Conservation (phyloP, 2,113 vertebrate genomes). For the Orycteropus afer region DNA sequence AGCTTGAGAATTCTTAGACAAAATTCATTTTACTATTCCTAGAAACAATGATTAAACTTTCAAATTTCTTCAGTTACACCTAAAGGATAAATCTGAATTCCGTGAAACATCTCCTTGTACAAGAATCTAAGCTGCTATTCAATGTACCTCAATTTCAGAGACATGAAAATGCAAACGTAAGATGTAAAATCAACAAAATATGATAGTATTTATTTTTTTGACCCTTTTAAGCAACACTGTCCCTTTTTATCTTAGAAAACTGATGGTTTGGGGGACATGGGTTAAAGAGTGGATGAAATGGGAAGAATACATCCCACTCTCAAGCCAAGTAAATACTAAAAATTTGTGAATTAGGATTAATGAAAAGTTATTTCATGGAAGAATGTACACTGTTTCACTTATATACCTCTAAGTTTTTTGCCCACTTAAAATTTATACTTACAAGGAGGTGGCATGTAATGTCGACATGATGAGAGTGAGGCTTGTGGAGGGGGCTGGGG, state of each 20-base stretch:
- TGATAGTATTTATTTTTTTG: not conserved
- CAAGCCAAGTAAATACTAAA: conserved; percentile 22
- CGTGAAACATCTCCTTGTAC: conserved; percentile 19
- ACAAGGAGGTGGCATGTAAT: conserved; percentile 97
- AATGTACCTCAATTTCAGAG: conserved; percentile 14
- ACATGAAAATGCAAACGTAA: conserved; percentile 14
- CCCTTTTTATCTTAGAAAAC: not conserved
- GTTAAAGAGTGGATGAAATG: not conserved
- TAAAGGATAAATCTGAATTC: conserved; percentile 43
- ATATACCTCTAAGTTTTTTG: not conserved
- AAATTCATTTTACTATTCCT: conserved; percentile 19
- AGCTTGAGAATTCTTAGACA: conserved; percentile 36
- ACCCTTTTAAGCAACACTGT: conserved; percentile 10
- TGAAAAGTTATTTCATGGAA: not conserved
- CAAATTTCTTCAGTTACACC: conserved; percentile 6
- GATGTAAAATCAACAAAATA: conserved; percentile 9
- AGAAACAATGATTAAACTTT: conserved; percentile 47
- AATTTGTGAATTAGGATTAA: not conserved
- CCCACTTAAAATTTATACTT: conserved; percentile 82
- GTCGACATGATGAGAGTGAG: conserved; percentile 95
- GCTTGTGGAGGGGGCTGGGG: conserved; percentile 90
- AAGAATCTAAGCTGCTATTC: conserved; percentile 14
- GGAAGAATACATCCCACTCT: not conserved
- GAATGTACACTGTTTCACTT: not conserved
- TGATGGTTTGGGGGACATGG: not conserved